Evolutionary conservation across 2,797 vertebrate species (phyloP), one percentile per base, ranked within the genome.

Genomic region (Petrocephalus schoutedeni): DNA sequence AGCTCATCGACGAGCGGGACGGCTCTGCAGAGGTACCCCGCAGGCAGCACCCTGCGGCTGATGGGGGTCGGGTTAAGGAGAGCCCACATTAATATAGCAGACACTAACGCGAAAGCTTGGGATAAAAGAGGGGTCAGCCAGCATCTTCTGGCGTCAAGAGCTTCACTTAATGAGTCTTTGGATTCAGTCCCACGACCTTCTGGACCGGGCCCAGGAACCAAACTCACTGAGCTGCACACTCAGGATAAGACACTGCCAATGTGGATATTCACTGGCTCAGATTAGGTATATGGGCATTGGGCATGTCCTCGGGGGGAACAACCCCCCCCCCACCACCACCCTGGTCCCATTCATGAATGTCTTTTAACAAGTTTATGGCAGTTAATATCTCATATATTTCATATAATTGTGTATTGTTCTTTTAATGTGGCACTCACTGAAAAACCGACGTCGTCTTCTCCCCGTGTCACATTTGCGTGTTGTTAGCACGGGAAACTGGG

Each of bases 1-100:
- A 94, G 86, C 94, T 98, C 88, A 96, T 98, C 92, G 96, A 98
- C 90, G 97, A 98, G 92, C 96, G 97, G 92, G 97, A 98, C 91
- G 92, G 94, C 32, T 95, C 97, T 90, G 94, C 96, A 58, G 97
- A 98, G 96, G 98, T 97, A 94, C 0, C 16, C 21, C 3, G 2
- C 2, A 9, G 41, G 6, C 1, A 19, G 64, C 28, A 14, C 36
- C 64, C 23, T 67, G 23, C 23, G 4, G 23, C 61, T 23, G 4
- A 0, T 12, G 23, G 23, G 10, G 23, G 61, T 14, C 10, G 1
- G 61, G 9, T 67, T 32, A 32, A 67, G 61, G 61, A 67, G 14
- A 67, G 28, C 61, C 61, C 10, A 5, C 64, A 71, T 71, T 16
- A 2, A 71, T 71, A 16, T 71, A 71, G 28, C 28, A 71, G 64